Percentiles rank a stretch among this genome's conserved stretches.
These are phyloP conservation scores for Phortica okadai DNA, from an alignment of 2,888 invertebrate genomes.

Conservation along the genomic window DNA sequence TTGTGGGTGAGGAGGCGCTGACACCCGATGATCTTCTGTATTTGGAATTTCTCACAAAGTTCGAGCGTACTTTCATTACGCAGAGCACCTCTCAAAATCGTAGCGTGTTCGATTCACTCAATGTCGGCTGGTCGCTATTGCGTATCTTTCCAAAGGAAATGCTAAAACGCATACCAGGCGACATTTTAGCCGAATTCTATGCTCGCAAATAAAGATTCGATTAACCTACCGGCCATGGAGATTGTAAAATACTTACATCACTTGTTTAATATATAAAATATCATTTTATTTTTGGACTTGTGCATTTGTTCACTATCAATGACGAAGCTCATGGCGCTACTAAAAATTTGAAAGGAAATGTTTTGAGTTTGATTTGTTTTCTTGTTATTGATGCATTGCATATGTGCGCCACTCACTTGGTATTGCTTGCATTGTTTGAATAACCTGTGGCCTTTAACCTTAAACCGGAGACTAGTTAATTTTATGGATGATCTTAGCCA, in stretches of 20 bases:
- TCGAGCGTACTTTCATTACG: slow-evolving; percentile 98
- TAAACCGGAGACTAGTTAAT: too few species aligned
- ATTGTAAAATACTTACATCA: neutral
- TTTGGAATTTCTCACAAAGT: slow-evolving; percentile 97
- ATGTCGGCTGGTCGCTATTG: slow-evolving; percentile 98
- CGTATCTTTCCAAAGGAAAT: slow-evolving; percentile 99
- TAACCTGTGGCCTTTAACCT: too few species aligned
- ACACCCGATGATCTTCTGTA: slow-evolving; percentile 98
- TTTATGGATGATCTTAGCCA: too few species aligned
- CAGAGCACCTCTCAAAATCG: slow-evolving; percentile 98
- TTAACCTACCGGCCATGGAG: neutral
- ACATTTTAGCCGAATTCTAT: slow-evolving; percentile 96
- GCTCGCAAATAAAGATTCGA: slow-evolving; percentile 70
- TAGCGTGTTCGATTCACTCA: slow-evolving; percentile 98
- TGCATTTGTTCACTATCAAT: too few species aligned
- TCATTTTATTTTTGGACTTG: too few species aligned
- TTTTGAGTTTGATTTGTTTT: too few species aligned
- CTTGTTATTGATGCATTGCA: too few species aligned
- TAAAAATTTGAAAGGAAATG: too few species aligned
- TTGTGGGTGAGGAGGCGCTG: slow-evolving; percentile 98
- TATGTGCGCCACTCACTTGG: too few species aligned
- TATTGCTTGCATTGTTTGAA: too few species aligned
- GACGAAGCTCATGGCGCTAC: too few species aligned
- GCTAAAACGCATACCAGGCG: slow-evolving; percentile 98
- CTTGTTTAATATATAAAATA: neutral